Base-by-base conservation (phyloP, 2,113 vertebrate genomes). In the Labeo rohita region DNA sequence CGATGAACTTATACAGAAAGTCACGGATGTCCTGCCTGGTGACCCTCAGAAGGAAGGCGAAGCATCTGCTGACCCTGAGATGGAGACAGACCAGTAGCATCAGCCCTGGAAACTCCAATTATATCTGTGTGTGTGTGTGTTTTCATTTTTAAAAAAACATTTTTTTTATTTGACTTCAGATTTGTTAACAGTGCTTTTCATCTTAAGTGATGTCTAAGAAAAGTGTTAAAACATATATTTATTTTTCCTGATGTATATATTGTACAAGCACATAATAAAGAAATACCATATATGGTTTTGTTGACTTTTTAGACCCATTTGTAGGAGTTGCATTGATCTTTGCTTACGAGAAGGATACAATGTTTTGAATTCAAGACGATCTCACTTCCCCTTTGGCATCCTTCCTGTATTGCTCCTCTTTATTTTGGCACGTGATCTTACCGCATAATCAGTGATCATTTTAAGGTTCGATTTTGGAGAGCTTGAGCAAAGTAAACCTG, bases 1-100 rank as follows among this genome's bases (percentile, higher is more conserved):
- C 10, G 95, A 95, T 89, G 93, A 95, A 84, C 94, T 96, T 43
- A 94, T 96, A 79, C 94, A 94, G 84, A 95, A 89, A 2, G 92
- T 95, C 2, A 91, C 93, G 45, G 86, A 73, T 3, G 81, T 91
- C 50, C 91, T 96, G 2, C 95, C 95, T 3, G 94, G 93, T 34
- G 94, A 95, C 86, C 95, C 94, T 0, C 91, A 94, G 89, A 91
- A 95, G 84, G 93, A 94, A 84, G 91, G 72, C 0, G 16, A 88
- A 45, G 86, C 89, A 16, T 68, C 87, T 47, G 91, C 84, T 73
- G 93, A 92, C 0, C 85, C 85, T 68, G 92, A 93, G 85, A 92
- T 93, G 88, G 91, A 92, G 2, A 91, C 90, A 61, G 81, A 84
- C 49, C 77, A 92, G 28, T 88, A 77, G 63, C 84, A 52, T 13